Percentiles rank a stretch among this genome's conserved stretches.
These are phyloP conservation scores for Megaceryle maxima DNA, from an alignment of 2,113 vertebrate genomes.

Conservation along the genomic window DNA sequence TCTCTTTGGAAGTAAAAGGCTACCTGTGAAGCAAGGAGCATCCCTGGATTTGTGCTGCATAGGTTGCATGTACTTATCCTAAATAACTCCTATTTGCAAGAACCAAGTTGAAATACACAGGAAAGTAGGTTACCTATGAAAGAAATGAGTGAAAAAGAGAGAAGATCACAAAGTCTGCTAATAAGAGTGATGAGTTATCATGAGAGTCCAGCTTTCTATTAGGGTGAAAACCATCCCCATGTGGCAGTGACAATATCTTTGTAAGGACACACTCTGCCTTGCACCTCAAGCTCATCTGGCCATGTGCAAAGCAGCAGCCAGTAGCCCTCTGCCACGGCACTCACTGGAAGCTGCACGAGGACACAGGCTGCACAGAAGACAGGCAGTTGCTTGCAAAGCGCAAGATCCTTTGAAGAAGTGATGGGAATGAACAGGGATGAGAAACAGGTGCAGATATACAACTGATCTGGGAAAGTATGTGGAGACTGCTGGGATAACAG, in stretches of 20 bases:
- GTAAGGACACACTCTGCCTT: neutral
- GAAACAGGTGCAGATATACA: constrained; percentile 17
- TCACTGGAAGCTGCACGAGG: neutral
- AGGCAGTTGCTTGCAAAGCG: fast-evolving
- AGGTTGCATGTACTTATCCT: neutral
- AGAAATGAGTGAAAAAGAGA: neutral
- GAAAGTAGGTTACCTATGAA: neutral
- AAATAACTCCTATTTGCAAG: neutral
- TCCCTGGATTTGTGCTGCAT: neutral
- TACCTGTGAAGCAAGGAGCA: neutral
- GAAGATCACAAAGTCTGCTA: neutral
- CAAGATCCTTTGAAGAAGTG: neutral
- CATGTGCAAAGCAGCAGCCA: fast-evolving
- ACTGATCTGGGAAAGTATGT: neutral
- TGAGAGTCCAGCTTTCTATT: neutral
- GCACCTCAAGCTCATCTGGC: neutral
- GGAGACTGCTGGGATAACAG: neutral
- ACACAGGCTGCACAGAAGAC: neutral
- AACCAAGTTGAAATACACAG: neutral
- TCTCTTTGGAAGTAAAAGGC: neutral
- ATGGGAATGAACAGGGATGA: neutral
- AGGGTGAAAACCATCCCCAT: neutral
- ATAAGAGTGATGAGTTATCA: neutral
- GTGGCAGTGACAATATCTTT: neutral
- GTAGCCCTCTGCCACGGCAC: neutral